Evolutionary conservation across 2,113 vertebrate genomes (phyloP).

Genomic region (Elanoides forficatus): DNA sequence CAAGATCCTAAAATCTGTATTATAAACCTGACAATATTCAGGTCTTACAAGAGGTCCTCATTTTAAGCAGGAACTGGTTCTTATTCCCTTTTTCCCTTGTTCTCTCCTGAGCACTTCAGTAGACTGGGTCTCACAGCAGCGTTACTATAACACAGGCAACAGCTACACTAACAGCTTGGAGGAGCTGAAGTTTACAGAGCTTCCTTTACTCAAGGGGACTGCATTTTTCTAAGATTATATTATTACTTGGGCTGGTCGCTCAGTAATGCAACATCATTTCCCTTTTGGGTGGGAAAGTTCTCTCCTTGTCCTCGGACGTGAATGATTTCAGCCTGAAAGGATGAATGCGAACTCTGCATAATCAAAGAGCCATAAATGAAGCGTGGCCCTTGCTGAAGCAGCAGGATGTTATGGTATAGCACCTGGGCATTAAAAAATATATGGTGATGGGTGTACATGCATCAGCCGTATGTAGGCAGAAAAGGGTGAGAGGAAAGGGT

Average conservation of each 20-base stretch:
- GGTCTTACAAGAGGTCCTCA: background rate
- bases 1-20: background rate
- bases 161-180: constrained; percentile 57
- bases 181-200: constrained; percentile 57
- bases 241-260: constrained; percentile 72
- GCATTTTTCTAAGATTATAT: constrained; percentile 80
- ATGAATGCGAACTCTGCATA: background rate
- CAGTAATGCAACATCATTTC: constrained; percentile 71
- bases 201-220: constrained; percentile 72
- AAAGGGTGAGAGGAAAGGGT: background rate
- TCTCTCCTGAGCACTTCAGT: background rate
- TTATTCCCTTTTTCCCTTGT: background rate
- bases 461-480: background rate
- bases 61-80: background rate
- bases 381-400: background rate
- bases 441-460: background rate
- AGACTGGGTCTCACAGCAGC: constrained; percentile 1
- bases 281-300: constrained; percentile 77
- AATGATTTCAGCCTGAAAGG: constrained; percentile 66
- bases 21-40: background rate
- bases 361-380: background rate
- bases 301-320: constrained; percentile 54
- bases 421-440: background rate
- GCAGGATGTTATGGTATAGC: background rate
- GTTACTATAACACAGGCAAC: constrained; percentile 13